Evolutionary conservation across 2,797 vertebrate genomes (phyloP).

Genomic region (Acrocephalus scirpaceus): DNA sequence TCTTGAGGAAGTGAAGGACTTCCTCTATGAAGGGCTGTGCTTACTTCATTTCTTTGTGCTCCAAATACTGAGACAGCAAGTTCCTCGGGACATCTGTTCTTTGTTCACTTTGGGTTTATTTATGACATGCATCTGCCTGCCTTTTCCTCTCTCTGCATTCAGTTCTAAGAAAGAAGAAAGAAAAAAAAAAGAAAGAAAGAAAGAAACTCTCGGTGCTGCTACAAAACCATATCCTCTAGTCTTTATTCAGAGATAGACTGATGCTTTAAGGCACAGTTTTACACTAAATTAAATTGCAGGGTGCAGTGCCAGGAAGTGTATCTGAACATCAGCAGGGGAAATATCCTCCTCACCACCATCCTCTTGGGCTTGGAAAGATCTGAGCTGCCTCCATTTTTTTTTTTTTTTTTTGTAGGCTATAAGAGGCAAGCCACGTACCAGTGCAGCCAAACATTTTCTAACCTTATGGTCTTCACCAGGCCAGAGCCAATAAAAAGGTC

Average conservation of each 20-base stretch:
- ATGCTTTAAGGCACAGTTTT: not conserved
- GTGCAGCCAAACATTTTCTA: not conserved
- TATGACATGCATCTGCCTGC: slow-evolving; percentile 59
- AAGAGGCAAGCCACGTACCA: not conserved
- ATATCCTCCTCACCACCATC: not conserved
- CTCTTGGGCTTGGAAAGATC: not conserved
- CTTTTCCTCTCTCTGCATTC: slow-evolving; percentile 59
- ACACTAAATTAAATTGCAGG: not conserved
- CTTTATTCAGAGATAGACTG: slow-evolving; percentile 2
- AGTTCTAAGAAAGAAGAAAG: not conserved
- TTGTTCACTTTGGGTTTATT: slow-evolving; percentile 52
- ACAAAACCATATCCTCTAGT: not conserved
- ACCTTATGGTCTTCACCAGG: not conserved
- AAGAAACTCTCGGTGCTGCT: not conserved
- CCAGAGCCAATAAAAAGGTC: not conserved
- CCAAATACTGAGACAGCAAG: slow-evolving; percentile 54
- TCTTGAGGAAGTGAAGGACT: slow-evolving; percentile 68
- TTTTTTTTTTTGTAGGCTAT: not conserved
- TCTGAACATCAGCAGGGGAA: not conserved
- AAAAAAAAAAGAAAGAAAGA: not conserved
- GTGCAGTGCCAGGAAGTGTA: not conserved
- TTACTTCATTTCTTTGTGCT: slow-evolving; percentile 65
- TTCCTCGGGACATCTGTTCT: slow-evolving; percentile 61
- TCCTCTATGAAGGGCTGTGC: slow-evolving; percentile 50
- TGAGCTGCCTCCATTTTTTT: not conserved